Evolutionary conservation across 2,113 vertebrate species (phyloP), one percentile per base, ranked within the genome.

Genomic region (Vidua chalybeata): DNA sequence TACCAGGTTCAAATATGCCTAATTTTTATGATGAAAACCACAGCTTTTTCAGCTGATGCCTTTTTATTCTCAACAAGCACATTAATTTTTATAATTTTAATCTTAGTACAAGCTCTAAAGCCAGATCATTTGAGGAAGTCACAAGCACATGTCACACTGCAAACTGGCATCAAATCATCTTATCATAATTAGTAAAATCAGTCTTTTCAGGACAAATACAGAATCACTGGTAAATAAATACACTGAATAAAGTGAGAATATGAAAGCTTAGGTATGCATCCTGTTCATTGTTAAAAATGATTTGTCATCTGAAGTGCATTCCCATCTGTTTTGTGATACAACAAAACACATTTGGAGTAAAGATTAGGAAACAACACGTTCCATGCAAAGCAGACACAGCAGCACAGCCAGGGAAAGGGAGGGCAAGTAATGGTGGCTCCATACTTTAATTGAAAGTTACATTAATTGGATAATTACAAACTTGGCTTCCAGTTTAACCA

Each of bases 261-360:
- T 26, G 75, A 80, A 46, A 95, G 77, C 33, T 96, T 78, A 94
- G 78, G 67, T 92, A 56, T 46, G 58, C 23, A 90, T 74, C 41
- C 52, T 79, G 61, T 6, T 56, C 55, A 17, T 16, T 79, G 93
- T 91, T 93, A 97, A 93, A 96, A 79, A 80, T 89, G 3, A 91
- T 69, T 58, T 85, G 75, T 69, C 89, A 90, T 63, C 93, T 84
- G 33, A 97, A 97, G 94, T 92, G 94, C 91, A 97, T 98, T 99
- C 98, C 99, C 99, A 99, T 99, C 98, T 92, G 98, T 98, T 99
- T 99, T 99, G 98, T 98, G 98, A 98, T 94, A 96, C 23, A 73
- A 98, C 97, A 95, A 83, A 96, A 93, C 87, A 96, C 45, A 13
- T 37, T 91, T 55, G 23, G 41, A 52, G 85, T 43, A n/a, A 92